These are phyloP conservation scores for Phoxinus phoxinus DNA, from an alignment of 2,113 vertebrate genomes.

Conservation along the genomic window DNA sequence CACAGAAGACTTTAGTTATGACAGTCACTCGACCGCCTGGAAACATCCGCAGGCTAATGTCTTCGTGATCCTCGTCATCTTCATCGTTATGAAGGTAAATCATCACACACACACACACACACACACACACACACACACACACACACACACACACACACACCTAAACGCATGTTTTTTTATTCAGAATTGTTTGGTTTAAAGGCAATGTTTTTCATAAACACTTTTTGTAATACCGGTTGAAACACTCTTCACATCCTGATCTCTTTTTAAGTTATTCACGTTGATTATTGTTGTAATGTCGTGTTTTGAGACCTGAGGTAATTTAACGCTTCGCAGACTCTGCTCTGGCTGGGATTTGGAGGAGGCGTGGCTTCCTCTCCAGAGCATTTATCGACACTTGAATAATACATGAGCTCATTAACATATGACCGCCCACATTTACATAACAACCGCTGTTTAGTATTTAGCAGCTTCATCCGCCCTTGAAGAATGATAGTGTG, in stretches of 20 bases:
- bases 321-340: too few species aligned
- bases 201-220: too few species aligned
- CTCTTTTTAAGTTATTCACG: too few species aligned
- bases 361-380: background rate
- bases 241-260: too few species aligned
- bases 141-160: background rate
- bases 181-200: background rate
- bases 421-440: background rate
- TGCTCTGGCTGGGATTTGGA: too few species aligned
- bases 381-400: background rate
- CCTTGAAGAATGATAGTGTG: too few species aligned
- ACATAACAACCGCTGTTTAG: background rate
- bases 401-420: background rate
- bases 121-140: background rate
- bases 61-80: constrained; percentile 91
- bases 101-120: background rate
- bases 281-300: too few species aligned
- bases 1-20: constrained; percentile 86
- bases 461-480: background rate
- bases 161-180: background rate
- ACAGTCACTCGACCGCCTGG: constrained; percentile 87
- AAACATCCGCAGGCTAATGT: constrained; percentile 88
- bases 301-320: too few species aligned
- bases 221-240: too few species aligned
- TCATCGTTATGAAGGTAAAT: constrained; percentile 96